Evolutionary conservation across 2,888 invertebrate species (phyloP), one percentile per base, ranked within the genome.

Genomic region (Zaprionus lineosus): DNA sequence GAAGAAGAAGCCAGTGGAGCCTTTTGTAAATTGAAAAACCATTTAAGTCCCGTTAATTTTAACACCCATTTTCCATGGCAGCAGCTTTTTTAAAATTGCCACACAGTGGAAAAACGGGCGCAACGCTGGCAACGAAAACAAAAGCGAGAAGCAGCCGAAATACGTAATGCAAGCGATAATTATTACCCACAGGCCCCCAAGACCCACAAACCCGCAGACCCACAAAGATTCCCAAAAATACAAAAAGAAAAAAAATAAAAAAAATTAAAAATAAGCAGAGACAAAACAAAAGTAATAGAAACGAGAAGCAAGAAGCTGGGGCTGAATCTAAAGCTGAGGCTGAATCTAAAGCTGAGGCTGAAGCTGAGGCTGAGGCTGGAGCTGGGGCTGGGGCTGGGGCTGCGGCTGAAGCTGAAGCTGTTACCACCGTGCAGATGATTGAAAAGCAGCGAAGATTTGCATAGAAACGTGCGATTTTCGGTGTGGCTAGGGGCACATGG

Each of bases 121-220:
- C 63, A 63, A 40, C 33, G 34, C 51, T 57, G 43, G 24, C 65
- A 69, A 57, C 55, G 75, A 64, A 83, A 67, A 83, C 84, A 79
- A 79, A 84, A 81, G 77, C 82, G 65, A 74, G 74, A 73, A 77
- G 60, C 70, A 67, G 44, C 84, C 65, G 70, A 74, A 74, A 81
- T 74, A 84, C 84, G 78, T 81, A 81, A 74, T 84, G 69, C 81
- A 81, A 82, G 83, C 75, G 81, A 84, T 81, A 84, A 84, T 84
- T 81, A 82, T 84, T 72, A 71, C 79, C 81, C 84, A 74, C 68
- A 52, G 65, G 55, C 61, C 61, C 11, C 70, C 41, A 53, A 74
- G 74, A 62, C 57, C 59, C 72, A 56, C 28, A 39, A 46, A 39
- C 47, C 34, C 52, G 33, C n/a, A 52, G 21, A 50, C 39, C 43